These are phyloP conservation scores for Drosophila watanabei DNA, from an alignment of 1,140 invertebrate species.

Conservation along the genomic window DNA sequence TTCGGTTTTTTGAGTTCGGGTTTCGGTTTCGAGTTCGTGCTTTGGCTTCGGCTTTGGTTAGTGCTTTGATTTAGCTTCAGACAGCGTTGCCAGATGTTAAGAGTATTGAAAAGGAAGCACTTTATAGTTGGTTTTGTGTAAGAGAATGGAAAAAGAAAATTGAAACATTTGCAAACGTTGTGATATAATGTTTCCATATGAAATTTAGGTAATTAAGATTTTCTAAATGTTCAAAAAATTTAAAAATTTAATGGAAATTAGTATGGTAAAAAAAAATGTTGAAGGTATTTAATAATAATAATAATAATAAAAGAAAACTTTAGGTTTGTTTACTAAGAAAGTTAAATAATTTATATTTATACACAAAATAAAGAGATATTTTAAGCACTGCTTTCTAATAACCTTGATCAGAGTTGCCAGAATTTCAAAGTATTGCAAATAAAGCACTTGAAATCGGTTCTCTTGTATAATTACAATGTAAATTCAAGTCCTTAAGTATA, in stretches of 20 bases:
- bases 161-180: rapidly evolving
- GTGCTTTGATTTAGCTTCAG: slow-evolving; percentile 15
- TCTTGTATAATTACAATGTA: neutral
- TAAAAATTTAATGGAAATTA: neutral
- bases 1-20: neutral
- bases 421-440: neutral
- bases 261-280: neutral
- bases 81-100: slow-evolving; percentile 3
- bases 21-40: neutral
- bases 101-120: slow-evolving; percentile 2
- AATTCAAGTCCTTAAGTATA: neutral
- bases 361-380: neutral
- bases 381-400: neutral
- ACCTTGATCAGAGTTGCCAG: slow-evolving; percentile 1
- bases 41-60: neutral
- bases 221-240: neutral
- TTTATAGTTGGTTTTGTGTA: neutral
- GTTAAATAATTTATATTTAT: neutral
- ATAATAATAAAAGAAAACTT: neutral
- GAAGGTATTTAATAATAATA: neutral
- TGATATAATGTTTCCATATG: neutral
- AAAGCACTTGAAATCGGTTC: neutral
- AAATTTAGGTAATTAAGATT: neutral
- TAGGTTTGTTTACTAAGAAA: neutral
- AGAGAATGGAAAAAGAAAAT: no score